These are phyloP conservation scores for Desoria tigrina DNA, from an alignment of 2,888 invertebrate species.

Conservation along the genomic window DNA sequence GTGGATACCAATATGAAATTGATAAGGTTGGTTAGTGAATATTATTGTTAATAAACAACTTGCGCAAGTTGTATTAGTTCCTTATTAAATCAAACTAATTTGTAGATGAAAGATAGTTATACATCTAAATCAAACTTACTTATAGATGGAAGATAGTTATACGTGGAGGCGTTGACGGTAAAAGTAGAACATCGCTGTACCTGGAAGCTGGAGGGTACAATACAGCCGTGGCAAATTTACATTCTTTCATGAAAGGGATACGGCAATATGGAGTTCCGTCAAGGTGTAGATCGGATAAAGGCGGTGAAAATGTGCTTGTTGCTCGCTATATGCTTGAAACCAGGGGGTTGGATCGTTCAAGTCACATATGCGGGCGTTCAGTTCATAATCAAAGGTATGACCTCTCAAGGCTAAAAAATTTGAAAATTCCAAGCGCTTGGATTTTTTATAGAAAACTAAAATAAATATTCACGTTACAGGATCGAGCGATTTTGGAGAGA, in stretches of 20 bases:
- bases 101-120: too few species aligned
- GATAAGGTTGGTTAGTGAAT: slow-evolving; percentile 27
- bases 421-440: slow-evolving; percentile 1
- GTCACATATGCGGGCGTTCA: slow-evolving; percentile 37
- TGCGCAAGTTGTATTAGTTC: too few species aligned
- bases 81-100: neutral
- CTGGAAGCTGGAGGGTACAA: slow-evolving; percentile 29
- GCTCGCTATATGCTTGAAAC: slow-evolving; percentile 31
- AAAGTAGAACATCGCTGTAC: slow-evolving; percentile 26
- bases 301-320: slow-evolving; percentile 34
- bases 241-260: slow-evolving; percentile 25
- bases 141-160: slow-evolving; percentile 35
- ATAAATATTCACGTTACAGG: slow-evolving; percentile 18
- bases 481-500: slow-evolving; percentile 41
- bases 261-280: slow-evolving; percentile 24
- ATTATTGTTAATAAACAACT: too few species aligned
- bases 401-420: too few species aligned
- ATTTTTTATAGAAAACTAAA: too few species aligned
- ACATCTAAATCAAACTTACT: too few species aligned
- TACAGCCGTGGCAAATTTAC: slow-evolving; percentile 18
- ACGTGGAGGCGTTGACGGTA: slow-evolving; percentile 40
- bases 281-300: slow-evolving; percentile 34
- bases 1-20: slow-evolving; percentile 38
- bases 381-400: slow-evolving; percentile 44
- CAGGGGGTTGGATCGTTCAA: slow-evolving; percentile 22